Percentiles rank a stretch among this genome's conserved stretches.
Evolutionary conservation across 2,888 invertebrate genomes (phyloP).

Genomic region (Brachyopa scutellaris): DNA sequence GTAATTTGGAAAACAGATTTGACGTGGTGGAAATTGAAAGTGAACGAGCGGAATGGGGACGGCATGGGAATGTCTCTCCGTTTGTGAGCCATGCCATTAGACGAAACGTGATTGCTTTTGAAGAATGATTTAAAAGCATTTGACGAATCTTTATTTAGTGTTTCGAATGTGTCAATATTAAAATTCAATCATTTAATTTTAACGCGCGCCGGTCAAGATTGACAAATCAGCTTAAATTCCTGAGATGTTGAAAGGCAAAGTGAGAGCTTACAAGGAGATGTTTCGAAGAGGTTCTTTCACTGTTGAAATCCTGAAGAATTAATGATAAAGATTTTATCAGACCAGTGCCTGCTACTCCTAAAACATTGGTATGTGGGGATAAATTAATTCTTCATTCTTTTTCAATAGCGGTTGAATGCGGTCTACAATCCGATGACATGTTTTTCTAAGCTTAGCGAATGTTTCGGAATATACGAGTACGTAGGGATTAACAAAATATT

Average conservation of each 20-base stretch:
- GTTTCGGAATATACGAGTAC: no score
- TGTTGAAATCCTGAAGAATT: no score
- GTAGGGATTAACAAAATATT: no score
- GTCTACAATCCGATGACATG: no score
- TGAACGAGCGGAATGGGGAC: slow-evolving; percentile 26
- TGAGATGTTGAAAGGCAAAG: background rate
- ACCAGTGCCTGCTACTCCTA: no score
- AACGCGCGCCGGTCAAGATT: slow-evolving; percentile 31
- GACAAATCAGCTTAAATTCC: slow-evolving; percentile 42
- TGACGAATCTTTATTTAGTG: background rate
- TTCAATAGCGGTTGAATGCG: no score
- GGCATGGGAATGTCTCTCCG: background rate
- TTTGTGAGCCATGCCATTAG: slow-evolving; percentile 4
- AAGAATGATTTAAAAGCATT: slow-evolving; percentile 47
- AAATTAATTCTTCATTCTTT: no score
- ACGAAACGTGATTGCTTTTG: slow-evolving; percentile 38
- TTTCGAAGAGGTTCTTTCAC: background rate
- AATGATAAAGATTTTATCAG: no score
- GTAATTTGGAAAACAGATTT: slow-evolving; percentile 40
- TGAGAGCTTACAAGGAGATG: background rate
- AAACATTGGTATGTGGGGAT: no score
- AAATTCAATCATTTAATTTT: slow-evolving; percentile 44
- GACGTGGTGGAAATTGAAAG: slow-evolving; percentile 68
- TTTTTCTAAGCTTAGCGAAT: no score
- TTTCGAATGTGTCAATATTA: slow-evolving; percentile 37